Evolutionary conservation across 2,888 invertebrate species (phyloP), one percentile per base, ranked within the genome.

Genomic region (Neoascia interrupta): DNA sequence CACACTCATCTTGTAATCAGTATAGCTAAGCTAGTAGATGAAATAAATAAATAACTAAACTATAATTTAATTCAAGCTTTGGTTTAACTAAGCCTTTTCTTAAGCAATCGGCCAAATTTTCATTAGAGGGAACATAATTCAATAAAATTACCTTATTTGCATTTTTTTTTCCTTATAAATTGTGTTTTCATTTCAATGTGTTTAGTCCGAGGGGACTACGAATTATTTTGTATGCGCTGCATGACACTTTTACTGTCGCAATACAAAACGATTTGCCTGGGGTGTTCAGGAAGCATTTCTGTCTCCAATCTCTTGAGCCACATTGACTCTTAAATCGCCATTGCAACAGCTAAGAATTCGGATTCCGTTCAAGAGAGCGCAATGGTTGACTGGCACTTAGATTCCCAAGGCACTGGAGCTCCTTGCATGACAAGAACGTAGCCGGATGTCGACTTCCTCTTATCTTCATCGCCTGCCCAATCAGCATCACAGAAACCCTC

Each of bases 401-500:
- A 63, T 51, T 39, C 6, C 63, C 63, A 64, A 0, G 63, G 53
- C 43, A 53, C 34, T 10, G 63, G 51, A 41, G 43, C 53, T 13
- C 63, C 41, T 18, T 68, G 66, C 56, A 68, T 56, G 1, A 39
- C 47, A 3, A 54, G 54, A 3, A 58, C 18, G 28, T 61, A 53
- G 0, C 54, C 43, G 10, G 64, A 43, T 4, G 64, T 58, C 5
- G 49, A 63, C 19, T 45, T 41, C 21, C 66, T 15, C 31, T 54
- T 34, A 18, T 68, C 61, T 6, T 47, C 21, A 8, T 70, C 60
- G 34, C 60, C 34, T 3, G 54, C 69, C 76, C 81, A 81, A 43
- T 81, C 76, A 8, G 75, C 66, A 53, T 82, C 81, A 34, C 76
- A 81, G 43, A 26, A 81, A 4, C 74, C 79, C 31, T 47, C 5